Conservation (phyloP, 1,140 invertebrate species). For the Drosophila kanapiae region DNA sequence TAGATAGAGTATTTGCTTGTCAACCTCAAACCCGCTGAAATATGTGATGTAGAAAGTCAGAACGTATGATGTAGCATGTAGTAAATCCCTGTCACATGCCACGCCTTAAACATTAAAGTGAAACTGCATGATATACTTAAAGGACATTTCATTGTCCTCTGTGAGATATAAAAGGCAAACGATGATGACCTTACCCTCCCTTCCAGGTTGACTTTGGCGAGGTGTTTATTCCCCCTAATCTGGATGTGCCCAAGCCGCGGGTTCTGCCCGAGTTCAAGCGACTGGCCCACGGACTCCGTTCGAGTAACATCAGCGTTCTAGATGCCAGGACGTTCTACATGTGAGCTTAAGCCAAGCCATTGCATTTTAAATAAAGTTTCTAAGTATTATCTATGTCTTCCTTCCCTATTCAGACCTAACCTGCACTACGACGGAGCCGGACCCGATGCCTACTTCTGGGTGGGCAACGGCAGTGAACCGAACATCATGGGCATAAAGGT, state of each 20-base stretch:
- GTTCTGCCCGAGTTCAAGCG: slow-evolving; percentile 94
- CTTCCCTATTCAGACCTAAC: slow-evolving; percentile 90
- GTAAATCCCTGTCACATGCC: slow-evolving; percentile 4
- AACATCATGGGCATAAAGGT: slow-evolving; percentile 93
- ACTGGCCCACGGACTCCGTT: slow-evolving; percentile 93
- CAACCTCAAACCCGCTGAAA: neutral
- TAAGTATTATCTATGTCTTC: neutral
- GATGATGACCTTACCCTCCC: slow-evolving; percentile 5
- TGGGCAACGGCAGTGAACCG: slow-evolving; percentile 93
- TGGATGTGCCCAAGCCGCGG: slow-evolving; percentile 91
- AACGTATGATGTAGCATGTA: neutral
- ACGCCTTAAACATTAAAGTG: slow-evolving; percentile 14
- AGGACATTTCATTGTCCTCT: neutral
- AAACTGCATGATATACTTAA: neutral
- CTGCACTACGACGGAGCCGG: slow-evolving; percentile 96
- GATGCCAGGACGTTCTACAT: slow-evolving; percentile 95
- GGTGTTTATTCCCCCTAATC: slow-evolving; percentile 90
- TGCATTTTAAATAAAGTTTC: too few species aligned
- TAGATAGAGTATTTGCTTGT: neutral
- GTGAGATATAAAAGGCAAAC: neutral
- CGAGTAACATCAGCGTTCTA: slow-evolving; percentile 95
- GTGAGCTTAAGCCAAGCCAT: slow-evolving; percentile 21
- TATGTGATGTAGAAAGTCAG: slow-evolving; percentile 7
- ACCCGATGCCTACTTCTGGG: slow-evolving; percentile 97
- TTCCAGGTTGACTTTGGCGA: slow-evolving; percentile 94